Conservation (phyloP, 1,140 invertebrate species). For the Temnothorax curvispinosus region DNA sequence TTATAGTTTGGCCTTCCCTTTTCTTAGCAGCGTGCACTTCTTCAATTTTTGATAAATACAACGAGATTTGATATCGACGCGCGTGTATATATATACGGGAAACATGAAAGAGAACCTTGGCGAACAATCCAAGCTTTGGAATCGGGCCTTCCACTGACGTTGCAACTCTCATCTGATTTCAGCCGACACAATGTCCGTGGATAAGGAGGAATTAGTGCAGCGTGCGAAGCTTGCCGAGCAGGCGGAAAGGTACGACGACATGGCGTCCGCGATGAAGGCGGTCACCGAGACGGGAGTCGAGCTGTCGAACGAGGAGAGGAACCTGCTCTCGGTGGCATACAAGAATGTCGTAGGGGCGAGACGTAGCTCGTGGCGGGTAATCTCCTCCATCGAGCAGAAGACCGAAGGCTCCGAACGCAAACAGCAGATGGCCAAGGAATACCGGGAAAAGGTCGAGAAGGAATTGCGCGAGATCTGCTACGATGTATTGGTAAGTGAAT, state of each 20-base stretch:
- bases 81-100: background rate
- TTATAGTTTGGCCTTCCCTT: background rate
- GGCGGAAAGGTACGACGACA: constrained; percentile 98
- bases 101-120: background rate
- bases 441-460: constrained; percentile 99
- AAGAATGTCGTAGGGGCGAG: constrained; percentile 99
- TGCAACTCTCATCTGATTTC: constrained; percentile 61
- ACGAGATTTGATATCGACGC: background rate
- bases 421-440: constrained; percentile 99
- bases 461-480: constrained; percentile 99
- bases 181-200: constrained; percentile 92
- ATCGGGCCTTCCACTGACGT: background rate
- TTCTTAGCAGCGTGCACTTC: background rate
- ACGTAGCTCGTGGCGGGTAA: constrained; percentile 98
- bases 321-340: constrained; percentile 99
- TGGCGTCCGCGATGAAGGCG: constrained; percentile 98
- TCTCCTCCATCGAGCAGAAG: constrained; percentile 99
- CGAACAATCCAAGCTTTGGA: background rate
- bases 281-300: constrained; percentile 98
- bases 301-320: constrained; percentile 98
- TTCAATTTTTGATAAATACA: background rate
- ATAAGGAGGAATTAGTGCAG: constrained; percentile 99
- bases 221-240: constrained; percentile 99
- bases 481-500: constrained; percentile 96
- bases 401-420: constrained; percentile 98